Evolutionary conservation across 2,797 vertebrate species (phyloP).

Genomic region (Melanotaenia trifasciata): DNA sequence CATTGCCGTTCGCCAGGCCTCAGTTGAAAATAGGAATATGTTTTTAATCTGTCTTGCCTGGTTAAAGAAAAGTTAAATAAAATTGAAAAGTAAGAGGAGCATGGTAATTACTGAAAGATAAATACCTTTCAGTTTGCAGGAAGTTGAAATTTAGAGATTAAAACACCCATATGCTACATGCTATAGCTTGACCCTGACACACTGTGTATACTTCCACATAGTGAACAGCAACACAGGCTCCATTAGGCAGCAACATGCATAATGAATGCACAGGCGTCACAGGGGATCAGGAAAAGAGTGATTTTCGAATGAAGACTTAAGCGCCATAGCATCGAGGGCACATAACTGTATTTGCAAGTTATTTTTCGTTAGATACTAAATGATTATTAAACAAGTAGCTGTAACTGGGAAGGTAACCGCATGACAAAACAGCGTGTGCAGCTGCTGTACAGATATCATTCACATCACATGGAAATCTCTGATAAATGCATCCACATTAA

Average conservation of each 20-base stretch:
- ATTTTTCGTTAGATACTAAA: conserved; percentile 25
- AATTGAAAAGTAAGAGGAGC: background rate
- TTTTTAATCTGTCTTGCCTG: no score
- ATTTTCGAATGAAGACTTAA: conserved; percentile 20
- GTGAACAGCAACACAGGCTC: conserved; percentile 14
- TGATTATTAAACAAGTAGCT: conserved; percentile 27
- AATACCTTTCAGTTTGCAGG: no score
- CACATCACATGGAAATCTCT: conserved; percentile 26
- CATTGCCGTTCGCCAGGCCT: no score
- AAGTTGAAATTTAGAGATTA: background rate
- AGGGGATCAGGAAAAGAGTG: conserved; percentile 6
- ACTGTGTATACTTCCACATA: background rate
- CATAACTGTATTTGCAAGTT: conserved; percentile 16
- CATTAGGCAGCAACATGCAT: conserved; percentile 34
- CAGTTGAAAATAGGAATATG: no score
- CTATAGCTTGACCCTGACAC: conserved; percentile 8
- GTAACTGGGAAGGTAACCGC: conserved; percentile 20
- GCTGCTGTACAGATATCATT: conserved; percentile 17
- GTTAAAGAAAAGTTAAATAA: no score
- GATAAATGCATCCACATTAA: conserved; percentile 48
- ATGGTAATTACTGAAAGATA: background rate
- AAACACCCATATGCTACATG: background rate
- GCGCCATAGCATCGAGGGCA: conserved; percentile 16
- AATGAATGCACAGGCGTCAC: conserved; percentile 27
- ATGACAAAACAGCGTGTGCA: conserved; percentile 33